These are phyloP conservation scores for Chrysaora quinquecirrha DNA, from an alignment of 30 jellyfish, hydroid and myxozoan species.

Conservation along the genomic window DNA sequence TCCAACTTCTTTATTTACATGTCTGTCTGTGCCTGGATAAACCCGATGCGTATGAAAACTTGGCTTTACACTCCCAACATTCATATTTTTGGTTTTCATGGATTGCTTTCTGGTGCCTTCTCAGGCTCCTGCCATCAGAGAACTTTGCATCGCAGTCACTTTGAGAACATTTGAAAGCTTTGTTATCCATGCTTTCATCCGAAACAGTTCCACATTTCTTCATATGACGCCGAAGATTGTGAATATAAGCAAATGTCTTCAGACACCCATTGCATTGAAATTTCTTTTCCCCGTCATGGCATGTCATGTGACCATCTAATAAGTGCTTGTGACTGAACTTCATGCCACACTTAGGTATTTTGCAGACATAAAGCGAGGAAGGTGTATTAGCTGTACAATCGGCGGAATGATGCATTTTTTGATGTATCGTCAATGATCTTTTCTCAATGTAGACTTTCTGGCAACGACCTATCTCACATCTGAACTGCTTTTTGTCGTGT, in stretches of 20 bases:
- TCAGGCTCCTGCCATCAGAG: neutral
- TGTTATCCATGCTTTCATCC: neutral
- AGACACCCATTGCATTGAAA: neutral
- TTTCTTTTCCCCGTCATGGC: neutral
- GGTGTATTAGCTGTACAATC: neutral
- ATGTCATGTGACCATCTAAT: neutral
- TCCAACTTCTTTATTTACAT: too few relatives aligned
- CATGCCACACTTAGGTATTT: too few relatives aligned
- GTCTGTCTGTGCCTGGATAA: neutral
- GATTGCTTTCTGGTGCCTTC: neutral
- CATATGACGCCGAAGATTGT: neutral
- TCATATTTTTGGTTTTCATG: neutral
- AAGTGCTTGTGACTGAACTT: too few relatives aligned
- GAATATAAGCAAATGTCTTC: neutral
- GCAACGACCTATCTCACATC: neutral
- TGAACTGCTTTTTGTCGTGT: neutral
- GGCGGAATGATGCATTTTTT: neutral
- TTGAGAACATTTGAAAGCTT: neutral
- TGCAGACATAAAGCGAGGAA: too few relatives aligned
- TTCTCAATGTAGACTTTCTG: neutral
- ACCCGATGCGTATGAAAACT: neutral
- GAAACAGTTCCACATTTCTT: neutral
- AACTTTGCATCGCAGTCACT: neutral
- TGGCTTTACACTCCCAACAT: too few relatives aligned
- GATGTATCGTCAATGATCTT: neutral